Conservation (phyloP, 2,888 invertebrate genomes). For the Nomada flava region DNA sequence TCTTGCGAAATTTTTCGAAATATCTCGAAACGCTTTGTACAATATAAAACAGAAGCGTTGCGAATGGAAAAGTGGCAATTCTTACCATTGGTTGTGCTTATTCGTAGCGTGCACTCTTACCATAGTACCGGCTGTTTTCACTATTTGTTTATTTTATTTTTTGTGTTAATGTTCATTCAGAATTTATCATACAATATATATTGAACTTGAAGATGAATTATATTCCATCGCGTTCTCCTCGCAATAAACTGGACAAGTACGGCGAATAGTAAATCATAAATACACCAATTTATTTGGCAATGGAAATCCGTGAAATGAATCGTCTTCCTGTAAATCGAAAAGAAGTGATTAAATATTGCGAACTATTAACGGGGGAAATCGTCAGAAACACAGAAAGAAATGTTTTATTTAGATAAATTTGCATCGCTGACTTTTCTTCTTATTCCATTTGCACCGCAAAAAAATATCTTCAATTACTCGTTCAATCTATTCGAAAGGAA, state of each 20-base stretch:
- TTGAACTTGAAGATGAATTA: neutral
- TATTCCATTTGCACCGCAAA: neutral
- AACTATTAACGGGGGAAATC: neutral
- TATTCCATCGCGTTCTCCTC: neutral
- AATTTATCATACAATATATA: neutral
- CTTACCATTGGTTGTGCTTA: neutral
- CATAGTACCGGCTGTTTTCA: neutral
- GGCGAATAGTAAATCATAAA: neutral
- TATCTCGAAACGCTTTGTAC: neutral
- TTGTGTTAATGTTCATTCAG: neutral
- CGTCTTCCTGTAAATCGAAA: too few relatives aligned
- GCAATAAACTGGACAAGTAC: neutral
- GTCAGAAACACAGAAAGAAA: neutral
- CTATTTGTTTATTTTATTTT: neutral
- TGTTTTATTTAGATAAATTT: neutral
- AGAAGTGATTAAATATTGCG: neutral
- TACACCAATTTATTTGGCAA: neutral
- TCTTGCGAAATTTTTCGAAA: slow-evolving; percentile 4
- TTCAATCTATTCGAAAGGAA: too few relatives aligned
- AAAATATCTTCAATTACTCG: too few relatives aligned
- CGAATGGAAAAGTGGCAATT: neutral
- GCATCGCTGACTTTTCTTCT: too few relatives aligned
- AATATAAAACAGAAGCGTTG: neutral
- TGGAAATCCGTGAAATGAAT: neutral
- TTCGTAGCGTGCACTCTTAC: neutral